A percentile compares a stretch with the other conserved stretches of the same genome.
These are phyloP conservation scores for Meteorus cinctellus DNA, from an alignment of 2,888 invertebrate genomes.

Conservation along the genomic window DNA sequence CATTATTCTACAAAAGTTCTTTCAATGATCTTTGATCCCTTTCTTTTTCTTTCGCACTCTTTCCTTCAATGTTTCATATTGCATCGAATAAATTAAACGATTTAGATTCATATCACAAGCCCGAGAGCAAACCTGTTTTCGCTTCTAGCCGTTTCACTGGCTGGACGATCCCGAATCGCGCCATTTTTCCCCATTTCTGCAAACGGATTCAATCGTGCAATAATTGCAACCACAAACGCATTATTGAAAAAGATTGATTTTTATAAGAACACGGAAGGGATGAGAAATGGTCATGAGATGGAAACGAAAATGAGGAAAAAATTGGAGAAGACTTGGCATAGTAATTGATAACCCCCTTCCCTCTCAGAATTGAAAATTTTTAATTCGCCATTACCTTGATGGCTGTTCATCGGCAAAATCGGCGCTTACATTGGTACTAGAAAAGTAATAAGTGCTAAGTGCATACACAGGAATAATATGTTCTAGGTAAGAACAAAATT, in stretches of 20 bases:
- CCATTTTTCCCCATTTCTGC: slow-evolving; percentile 65
- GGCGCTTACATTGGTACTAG: slow-evolving; percentile 65
- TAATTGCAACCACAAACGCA: neutral
- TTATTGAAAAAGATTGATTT: neutral
- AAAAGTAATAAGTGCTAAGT: slow-evolving; percentile 48
- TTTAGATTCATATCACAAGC: slow-evolving; percentile 62
- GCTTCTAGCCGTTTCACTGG: slow-evolving; percentile 56
- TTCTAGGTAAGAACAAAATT: neutral
- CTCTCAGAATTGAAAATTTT: neutral
- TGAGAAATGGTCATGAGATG: neutral
- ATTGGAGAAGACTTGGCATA: neutral
- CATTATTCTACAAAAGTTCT: neutral
- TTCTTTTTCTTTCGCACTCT: slow-evolving; percentile 39
- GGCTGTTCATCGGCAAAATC: slow-evolving; percentile 61
- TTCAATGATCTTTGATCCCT: neutral
- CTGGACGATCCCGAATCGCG: slow-evolving; percentile 63
- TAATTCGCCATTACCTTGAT: slow-evolving; percentile 64
- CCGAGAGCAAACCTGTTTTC: slow-evolving; percentile 66
- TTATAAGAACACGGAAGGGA: neutral
- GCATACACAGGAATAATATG: neutral
- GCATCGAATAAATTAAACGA: slow-evolving; percentile 49
- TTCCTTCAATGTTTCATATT: slow-evolving; percentile 43
- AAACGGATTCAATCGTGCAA: slow-evolving; percentile 45
- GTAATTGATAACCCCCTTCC: neutral
- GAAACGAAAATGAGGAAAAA: neutral